Conservation (phyloP, 2,888 invertebrate species). For the Lacanobia wlatinum region DNA sequence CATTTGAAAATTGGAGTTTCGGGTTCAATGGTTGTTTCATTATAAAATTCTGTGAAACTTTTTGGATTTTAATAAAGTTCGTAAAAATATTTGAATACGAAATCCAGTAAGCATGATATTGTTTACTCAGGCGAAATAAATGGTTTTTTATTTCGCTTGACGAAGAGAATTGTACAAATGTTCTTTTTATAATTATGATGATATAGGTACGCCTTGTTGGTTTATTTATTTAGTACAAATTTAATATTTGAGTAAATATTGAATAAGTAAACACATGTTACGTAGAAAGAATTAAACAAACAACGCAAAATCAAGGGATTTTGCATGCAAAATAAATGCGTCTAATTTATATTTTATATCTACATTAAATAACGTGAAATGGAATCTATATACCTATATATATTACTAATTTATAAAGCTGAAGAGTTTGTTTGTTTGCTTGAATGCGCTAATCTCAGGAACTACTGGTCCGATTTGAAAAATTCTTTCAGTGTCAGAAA, state of each 20-base stretch:
- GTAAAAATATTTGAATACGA: slow-evolving; percentile 2
- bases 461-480: too few species aligned
- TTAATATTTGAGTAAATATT: too few species aligned
- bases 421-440: too few species aligned
- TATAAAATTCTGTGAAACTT: slow-evolving; percentile 8
- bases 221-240: neutral
- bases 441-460: too few species aligned
- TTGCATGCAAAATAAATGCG: too few species aligned
- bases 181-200: neutral
- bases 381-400: too few species aligned
- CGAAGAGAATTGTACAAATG: neutral
- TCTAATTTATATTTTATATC: neutral
- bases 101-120: slow-evolving; percentile 1
- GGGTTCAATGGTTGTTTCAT: slow-evolving; percentile 7
- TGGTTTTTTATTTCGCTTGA: neutral
- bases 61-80: slow-evolving; percentile 15
- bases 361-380: neutral
- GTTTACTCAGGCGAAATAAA: neutral
- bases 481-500: too few species aligned
- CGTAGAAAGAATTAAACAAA: too few species aligned
- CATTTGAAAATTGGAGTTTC: slow-evolving; percentile 30
- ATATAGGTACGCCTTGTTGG: neutral
- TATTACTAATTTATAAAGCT: too few species aligned
- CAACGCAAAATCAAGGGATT: too few species aligned
- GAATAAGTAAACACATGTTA: too few species aligned